Base-by-base conservation (phyloP, 2,888 invertebrate genomes). In the Hirtodrosophila duncani region DNA sequence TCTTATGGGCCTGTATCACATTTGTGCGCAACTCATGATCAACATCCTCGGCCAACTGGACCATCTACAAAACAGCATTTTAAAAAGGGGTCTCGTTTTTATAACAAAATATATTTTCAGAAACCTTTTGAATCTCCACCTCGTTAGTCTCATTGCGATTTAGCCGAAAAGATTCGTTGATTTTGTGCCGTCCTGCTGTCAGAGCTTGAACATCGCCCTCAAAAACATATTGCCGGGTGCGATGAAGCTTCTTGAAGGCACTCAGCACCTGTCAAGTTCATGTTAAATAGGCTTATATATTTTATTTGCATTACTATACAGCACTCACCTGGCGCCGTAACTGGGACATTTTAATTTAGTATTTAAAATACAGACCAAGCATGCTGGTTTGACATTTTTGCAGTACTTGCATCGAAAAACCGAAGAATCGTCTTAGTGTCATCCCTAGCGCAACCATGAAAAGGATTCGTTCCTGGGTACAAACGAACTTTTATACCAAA, bases 91-190 rank as follows among this genome's bases (percentile, higher is more conserved):
- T n/a, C n/a, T n/a, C n/a, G n/a, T n/a, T n/a, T n/a, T n/a, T n/a
- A n/a, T n/a, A n/a, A n/a, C n/a, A n/a, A 21, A 10, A 14, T 16
- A 1, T 0, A 8, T 10, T n/a, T n/a, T n/a, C n/a, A 4, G 20
- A 10, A 23, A 93, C 92, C 87, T 92, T 91, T 80, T 88, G 85
- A 48, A 95, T 91, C 59, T 91, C 88, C 8, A 87, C 87, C 52
- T 85, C 83, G 79, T 93, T 90, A 3, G 86, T 86, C 11, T 93
- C 88, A 77, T 88, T 77, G 82, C 89, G 91, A 82, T 93, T 90
- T 84, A 92, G 92, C 61, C 86, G 89, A 85, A 91, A 95, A 79
- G 92, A 92, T 37, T 91, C 90, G 85, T 95, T 94, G 52, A 95
- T 94, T 88, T 91, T 91, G n/a, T 87, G 67, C 71, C 94, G 89